Conservation (phyloP, 2,113 vertebrate genomes). For the Cinclus mexicanus region DNA sequence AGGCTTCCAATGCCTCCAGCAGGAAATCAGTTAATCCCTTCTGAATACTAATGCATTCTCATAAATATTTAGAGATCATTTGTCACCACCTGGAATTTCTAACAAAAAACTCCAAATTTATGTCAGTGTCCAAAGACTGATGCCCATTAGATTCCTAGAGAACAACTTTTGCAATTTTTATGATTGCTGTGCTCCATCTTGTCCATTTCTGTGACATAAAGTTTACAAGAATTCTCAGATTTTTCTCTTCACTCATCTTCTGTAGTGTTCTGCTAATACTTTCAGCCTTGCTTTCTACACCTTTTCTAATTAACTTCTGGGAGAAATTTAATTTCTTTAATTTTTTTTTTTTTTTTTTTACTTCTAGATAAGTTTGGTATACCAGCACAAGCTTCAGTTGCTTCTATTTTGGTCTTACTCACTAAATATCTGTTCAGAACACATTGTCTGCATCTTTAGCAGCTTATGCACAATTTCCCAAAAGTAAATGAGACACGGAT, state of each 20-base stretch:
- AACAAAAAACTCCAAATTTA: background rate
- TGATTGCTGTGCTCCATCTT: background rate
- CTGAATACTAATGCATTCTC: background rate
- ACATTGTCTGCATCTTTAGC: background rate
- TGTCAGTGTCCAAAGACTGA: background rate
- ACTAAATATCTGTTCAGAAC: background rate
- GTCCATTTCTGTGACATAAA: background rate
- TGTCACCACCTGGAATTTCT: background rate
- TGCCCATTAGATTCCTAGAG: background rate
- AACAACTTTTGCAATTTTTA: background rate
- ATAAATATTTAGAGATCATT: background rate
- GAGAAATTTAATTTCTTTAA: background rate
- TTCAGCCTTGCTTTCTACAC: background rate
- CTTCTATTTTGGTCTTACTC: background rate
- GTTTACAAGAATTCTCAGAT: background rate
- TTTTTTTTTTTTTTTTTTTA: no score
- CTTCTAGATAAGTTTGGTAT: background rate
- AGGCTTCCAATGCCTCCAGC: background rate
- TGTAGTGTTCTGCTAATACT: fast-evolving
- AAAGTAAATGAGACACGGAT: background rate
- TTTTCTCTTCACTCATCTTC: background rate
- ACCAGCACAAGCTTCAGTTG: background rate
- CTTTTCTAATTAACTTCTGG: background rate
- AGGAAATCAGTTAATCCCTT: background rate
- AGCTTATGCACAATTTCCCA: background rate